Evolutionary conservation across 2,797 vertebrate genomes (phyloP).

Genomic region (Chelon labrosus): DNA sequence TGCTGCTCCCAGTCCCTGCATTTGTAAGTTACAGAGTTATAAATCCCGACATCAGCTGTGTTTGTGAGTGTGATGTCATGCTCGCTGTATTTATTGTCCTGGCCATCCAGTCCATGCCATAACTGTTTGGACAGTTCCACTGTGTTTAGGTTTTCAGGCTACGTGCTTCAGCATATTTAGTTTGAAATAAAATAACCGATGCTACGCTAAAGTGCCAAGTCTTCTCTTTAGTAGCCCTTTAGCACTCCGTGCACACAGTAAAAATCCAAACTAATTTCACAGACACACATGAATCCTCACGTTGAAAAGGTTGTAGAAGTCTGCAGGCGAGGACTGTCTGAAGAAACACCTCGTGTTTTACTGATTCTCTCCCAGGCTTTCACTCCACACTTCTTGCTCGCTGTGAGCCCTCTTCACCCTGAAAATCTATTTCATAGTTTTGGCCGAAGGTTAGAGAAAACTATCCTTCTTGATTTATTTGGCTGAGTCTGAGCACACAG

Average conservation of each 20-base stretch:
- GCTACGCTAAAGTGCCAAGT: neutral
- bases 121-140: neutral
- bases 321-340: neutral
- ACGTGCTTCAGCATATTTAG: neutral
- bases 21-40: conserved; percentile 21
- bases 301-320: neutral
- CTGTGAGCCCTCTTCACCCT: neutral
- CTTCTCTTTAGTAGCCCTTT: too few species aligned
- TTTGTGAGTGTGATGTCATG: conserved; percentile 23
- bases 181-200: neutral
- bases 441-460: neutral
- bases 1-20: neutral
- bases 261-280: neutral
- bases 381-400: neutral
- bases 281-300: neutral
- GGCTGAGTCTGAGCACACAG: neutral
- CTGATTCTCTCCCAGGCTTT: too few species aligned
- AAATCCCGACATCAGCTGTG: conserved; percentile 33
- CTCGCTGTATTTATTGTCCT: conserved; percentile 33
- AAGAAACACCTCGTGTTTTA: neutral
- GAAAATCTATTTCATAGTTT: neutral
- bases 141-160: neutral
- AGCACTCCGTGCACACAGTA: too few species aligned
- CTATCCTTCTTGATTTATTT: neutral
- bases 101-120: neutral